Evolutionary conservation across 2,888 invertebrate genomes (phyloP), one percentile per base, ranked within the genome.

Genomic region (Sepioteuthis lessoniana): DNA sequence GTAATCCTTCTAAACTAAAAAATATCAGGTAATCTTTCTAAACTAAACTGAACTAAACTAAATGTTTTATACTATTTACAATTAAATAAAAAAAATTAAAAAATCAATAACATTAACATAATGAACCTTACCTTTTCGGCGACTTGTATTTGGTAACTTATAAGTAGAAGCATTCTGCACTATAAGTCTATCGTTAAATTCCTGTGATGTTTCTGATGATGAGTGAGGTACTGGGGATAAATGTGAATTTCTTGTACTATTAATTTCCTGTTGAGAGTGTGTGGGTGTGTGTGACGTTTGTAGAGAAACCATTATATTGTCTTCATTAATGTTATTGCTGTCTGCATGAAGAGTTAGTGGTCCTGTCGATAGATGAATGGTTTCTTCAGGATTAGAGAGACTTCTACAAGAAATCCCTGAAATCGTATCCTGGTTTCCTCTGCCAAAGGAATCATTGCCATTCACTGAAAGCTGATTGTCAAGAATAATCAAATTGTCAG

Each of bases 111-210:
- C 25, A 55, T 25, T 55, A 55, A 55, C 10, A 76, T 76, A 76
- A 76, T n/a, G n/a, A 92, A 28, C 46, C 92, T 92, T 21, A 92
- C 92, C 92, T 92, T 92, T 92, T 31, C 92, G 31, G 21, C 42
- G 46, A n/a, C 47, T 92, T 16, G n/a, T 47, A 31, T 92, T 92
- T n/a, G 31, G 92, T 7, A 92, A n/a, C 42, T 92, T 92, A 31
- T 46, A 47, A n/a, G 35, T 21, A n/a, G 92, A 47, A 4, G 46
- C 42, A n/a, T 92, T 42, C 46, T 92, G 92, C 8, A 92, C 46
- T 47, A 92, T n/a, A 35, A 92, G 46, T 47, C 47, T 92, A 8
- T 47, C 47, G 38, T 42, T 47, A 92, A 92, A 47, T 42, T 76
- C 76, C 76, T 35, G 76, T 3, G 76, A 76, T n/a, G 19, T 76